Conservation (phyloP, 2,113 vertebrate genomes). For the Myrmophylax atrothorax region DNA sequence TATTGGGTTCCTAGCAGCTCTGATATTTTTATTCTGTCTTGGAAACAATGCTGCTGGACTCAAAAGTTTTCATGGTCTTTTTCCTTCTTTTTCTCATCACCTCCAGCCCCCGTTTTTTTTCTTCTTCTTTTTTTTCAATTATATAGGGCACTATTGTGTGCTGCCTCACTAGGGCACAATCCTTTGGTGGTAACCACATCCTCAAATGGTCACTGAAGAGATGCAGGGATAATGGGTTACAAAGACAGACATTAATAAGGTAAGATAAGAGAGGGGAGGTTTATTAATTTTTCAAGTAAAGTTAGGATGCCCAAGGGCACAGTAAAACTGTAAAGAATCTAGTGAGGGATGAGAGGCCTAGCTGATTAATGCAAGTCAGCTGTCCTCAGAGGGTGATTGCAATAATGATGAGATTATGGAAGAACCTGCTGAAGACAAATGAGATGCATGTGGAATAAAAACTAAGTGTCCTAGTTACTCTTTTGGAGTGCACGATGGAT, state of each 20-base stretch:
- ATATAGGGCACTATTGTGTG: slow-evolving; percentile 52
- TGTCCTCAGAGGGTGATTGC: slow-evolving; percentile 81
- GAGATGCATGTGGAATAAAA: slow-evolving; percentile 81
- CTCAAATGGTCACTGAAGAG: slow-evolving; percentile 79
- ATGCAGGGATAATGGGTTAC: slow-evolving; percentile 82
- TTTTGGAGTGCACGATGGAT: slow-evolving; percentile 74
- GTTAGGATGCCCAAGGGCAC: slow-evolving; percentile 83
- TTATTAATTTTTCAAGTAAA: slow-evolving; percentile 86
- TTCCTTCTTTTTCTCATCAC: neutral
- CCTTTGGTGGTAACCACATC: slow-evolving; percentile 70
- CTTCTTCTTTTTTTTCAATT: slow-evolving; percentile 8
- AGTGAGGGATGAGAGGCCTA: slow-evolving; percentile 80
- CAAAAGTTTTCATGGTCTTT: slow-evolving; percentile 19
- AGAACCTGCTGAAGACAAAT: slow-evolving; percentile 82
- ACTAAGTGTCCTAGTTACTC: slow-evolving; percentile 79
- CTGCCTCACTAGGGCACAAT: slow-evolving; percentile 60
- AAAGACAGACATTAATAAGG: slow-evolving; percentile 85
- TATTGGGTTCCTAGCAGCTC: slow-evolving; percentile 39
- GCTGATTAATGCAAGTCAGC: slow-evolving; percentile 84
- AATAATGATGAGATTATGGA: slow-evolving; percentile 84
- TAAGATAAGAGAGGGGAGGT: slow-evolving; percentile 84
- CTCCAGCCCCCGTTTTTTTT: neutral
- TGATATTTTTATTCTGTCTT: slow-evolving; percentile 37
- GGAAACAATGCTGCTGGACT: slow-evolving; percentile 52
- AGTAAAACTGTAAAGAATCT: slow-evolving; percentile 84